A percentile compares a stretch with the other conserved stretches of the same genome.
These are phyloP conservation scores for Gallinago undulata DNA, from an alignment of 2,113 vertebrate species.

Conservation along the genomic window DNA sequence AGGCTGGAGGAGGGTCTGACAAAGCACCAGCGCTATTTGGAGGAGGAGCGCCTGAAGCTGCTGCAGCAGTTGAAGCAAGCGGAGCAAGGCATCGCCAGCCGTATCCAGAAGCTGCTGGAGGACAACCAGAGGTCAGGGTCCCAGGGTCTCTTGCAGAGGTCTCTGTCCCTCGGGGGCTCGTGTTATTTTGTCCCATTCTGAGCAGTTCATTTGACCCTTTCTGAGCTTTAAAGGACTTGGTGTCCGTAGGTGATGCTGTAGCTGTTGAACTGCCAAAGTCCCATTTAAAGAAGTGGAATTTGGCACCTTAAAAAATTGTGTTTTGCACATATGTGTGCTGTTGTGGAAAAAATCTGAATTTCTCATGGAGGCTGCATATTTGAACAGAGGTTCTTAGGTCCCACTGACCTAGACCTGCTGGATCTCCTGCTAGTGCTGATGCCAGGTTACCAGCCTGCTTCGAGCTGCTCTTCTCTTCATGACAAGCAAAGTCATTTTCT, in stretches of 20 bases:
- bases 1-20: slow-evolving; percentile 83
- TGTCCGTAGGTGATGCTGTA: background rate
- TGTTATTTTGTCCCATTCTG: background rate
- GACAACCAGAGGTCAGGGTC: slow-evolving; percentile 84
- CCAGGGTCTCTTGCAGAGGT: background rate
- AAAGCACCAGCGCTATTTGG: slow-evolving; percentile 81
- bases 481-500: background rate
- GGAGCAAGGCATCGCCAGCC: slow-evolving; percentile 75
- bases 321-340: background rate
- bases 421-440: background rate
- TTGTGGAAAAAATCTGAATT: background rate
- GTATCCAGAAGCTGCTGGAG: slow-evolving; percentile 85
- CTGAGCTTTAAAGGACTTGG: rapidly evolving
- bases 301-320: background rate
- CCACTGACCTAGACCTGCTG: background rate
- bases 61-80: slow-evolving; percentile 82
- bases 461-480: background rate
- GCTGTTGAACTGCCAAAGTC: background rate
- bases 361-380: background rate
- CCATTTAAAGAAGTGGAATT: background rate
- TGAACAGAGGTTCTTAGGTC: background rate
- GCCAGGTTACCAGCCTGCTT: background rate
- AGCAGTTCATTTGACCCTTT: rapidly evolving
- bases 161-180: rapidly evolving
- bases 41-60: slow-evolving; percentile 81